Conservation (phyloP, 2,888 invertebrate genomes). For the Scaptomyza reducta region DNA sequence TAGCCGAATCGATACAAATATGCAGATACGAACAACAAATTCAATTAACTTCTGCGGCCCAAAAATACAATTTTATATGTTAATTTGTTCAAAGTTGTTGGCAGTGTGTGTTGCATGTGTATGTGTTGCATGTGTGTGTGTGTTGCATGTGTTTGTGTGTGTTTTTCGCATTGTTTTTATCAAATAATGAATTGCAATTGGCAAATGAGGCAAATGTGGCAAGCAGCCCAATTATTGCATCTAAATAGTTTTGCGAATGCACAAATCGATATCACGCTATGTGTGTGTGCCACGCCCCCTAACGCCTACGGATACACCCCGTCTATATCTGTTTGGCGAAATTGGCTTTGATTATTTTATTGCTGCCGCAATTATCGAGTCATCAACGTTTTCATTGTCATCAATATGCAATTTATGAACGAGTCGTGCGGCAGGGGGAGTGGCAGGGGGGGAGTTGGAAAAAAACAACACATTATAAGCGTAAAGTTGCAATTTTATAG, state of each 20-base stretch:
- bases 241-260: constrained; percentile 66
- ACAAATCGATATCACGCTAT: constrained; percentile 17
- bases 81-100: constrained; percentile 60
- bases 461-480: constrained; percentile 3
- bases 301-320: background rate
- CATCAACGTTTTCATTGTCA: constrained; percentile 77
- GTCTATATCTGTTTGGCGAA: constrained; percentile 24
- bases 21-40: constrained; percentile 62
- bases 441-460: background rate
- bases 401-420: constrained; percentile 72
- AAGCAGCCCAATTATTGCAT: constrained; percentile 70
- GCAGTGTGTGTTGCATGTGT: constrained; percentile 15
- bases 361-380: constrained; percentile 78
- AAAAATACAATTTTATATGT: constrained; percentile 77
- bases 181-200: constrained; percentile 30
- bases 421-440: background rate
- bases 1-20: constrained; percentile 28
- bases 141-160: constrained; percentile 1
- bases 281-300: constrained; percentile 26
- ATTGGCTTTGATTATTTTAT: constrained; percentile 78
- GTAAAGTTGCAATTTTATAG: background rate
- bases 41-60: constrained; percentile 73
- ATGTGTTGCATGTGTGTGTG: background rate
- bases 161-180: constrained; percentile 31
- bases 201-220: constrained; percentile 9